A percentile compares a stretch with the other conserved stretches of the same genome.
Conservation (phyloP, 2,113 vertebrate species). For the Hippocampus barbouri region DNA sequence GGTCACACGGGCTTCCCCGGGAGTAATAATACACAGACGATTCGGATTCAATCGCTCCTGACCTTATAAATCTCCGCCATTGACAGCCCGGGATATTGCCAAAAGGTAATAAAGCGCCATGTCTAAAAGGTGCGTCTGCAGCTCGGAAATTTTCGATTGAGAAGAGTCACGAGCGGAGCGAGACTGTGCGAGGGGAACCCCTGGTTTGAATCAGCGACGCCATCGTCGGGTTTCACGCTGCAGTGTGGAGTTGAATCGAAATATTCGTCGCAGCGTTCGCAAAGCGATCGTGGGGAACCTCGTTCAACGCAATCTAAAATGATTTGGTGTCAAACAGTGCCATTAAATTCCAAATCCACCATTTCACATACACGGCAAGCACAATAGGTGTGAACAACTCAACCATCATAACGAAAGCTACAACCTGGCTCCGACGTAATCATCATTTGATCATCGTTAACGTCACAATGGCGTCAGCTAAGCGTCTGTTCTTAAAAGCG, state of each 20-base stretch:
- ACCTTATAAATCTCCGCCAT: neutral
- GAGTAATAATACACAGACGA: neutral
- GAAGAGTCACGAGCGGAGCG: neutral
- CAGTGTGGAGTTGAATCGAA: neutral
- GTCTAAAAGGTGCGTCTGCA: neutral
- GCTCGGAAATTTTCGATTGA: neutral
- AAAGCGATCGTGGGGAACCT: too few relatives aligned
- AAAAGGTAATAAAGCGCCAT: neutral
- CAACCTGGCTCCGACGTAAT: conserved; percentile 13
- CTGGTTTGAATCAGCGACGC: neutral
- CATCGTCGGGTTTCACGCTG: neutral
- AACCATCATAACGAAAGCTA: neutral
- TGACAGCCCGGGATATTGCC: neutral
- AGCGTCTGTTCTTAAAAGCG: neutral
- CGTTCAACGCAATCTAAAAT: neutral
- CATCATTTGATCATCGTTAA: conserved; percentile 6
- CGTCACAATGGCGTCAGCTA: conserved; percentile 7
- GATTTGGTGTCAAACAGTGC: neutral
- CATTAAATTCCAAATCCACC: neutral
- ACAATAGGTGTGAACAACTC: conserved; percentile 32
- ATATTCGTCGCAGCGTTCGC: too few relatives aligned
- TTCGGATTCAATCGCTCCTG: neutral
- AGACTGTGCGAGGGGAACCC: neutral
- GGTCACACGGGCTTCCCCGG: neutral
- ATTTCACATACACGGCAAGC: conserved; percentile 7